These are phyloP conservation scores for Tromatobia lineatoria DNA, from an alignment of 2,888 invertebrate genomes.

Conservation along the genomic window DNA sequence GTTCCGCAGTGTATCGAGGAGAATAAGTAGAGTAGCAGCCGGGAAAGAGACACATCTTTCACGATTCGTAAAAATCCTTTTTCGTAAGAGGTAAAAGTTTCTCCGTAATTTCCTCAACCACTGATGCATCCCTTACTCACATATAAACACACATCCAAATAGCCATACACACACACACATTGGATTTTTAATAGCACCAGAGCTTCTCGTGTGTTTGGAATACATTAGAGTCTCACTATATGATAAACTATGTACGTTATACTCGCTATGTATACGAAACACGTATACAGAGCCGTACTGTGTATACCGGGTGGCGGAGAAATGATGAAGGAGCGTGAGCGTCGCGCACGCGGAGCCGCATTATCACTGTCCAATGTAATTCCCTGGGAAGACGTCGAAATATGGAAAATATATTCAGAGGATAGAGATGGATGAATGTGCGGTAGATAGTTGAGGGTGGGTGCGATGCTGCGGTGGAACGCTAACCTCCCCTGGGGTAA, in stretches of 20 bases:
- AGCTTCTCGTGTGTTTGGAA: constrained; percentile 36
- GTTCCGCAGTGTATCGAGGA: constrained; percentile 18
- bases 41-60: constrained; percentile 24
- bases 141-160: not conserved
- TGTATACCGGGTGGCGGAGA: not conserved
- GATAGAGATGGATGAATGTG: constrained; percentile 47
- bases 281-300: not conserved
- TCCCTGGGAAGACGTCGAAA: constrained; percentile 52
- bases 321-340: constrained; percentile 48
- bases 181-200: constrained; percentile 22
- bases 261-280: constrained; percentile 5
- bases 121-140: not conserved
- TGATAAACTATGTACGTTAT: constrained; percentile 26
- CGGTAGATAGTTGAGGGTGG: not conserved
- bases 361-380: constrained; percentile 53
- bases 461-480: constrained; percentile 24
- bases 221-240: constrained; percentile 37
- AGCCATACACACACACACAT: constrained; percentile 2
- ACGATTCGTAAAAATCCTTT: constrained; percentile 31
- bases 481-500: constrained; percentile 35
- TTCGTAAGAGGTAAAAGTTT: constrained; percentile 23
- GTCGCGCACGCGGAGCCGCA: constrained; percentile 37
- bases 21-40: not conserved
- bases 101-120: constrained; percentile 33
- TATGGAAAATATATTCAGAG: constrained; percentile 53